Base-by-base conservation (phyloP, 1,140 invertebrate genomes). In the Tetraneura akinire region DNA sequence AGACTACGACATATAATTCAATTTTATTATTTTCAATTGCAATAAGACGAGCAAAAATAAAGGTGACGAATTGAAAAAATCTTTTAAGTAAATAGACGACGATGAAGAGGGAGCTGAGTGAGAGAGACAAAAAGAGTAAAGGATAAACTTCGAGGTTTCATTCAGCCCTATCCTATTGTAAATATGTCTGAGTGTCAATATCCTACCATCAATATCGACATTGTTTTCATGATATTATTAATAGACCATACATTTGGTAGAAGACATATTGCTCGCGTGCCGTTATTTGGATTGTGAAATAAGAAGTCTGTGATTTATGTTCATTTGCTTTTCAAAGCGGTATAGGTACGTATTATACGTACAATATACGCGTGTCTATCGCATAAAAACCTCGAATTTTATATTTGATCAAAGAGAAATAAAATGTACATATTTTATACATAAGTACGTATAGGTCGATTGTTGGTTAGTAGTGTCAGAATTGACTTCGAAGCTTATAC, bases 191-290 rank as follows among this genome's bases (percentile, higher is more conserved):
- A 45, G 64, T 23, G 64, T 45, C 32, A 45, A 42, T 68, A 37
- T 23, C n/a, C 4, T 13, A n/a, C 37, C 64, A 68, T 45, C 64
- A 16, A 21, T 42, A 45, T 42, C 1, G 21, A 47, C n/a, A 47
- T 68, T 47, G 21, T 37, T 68, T 47, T 47, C 37, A 42, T 47
- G 23, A 62, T 32, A 47, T 68, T 47, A 68, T 68, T 68, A 47
- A 68, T 47, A 37, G 66, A 47, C n/a, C 21, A 26, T 10, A 14
- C 23, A n/a, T 68, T 47, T 45, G 64, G 21, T 68, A 23, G n/a
- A n/a, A n/a, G 13, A 32, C 32, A 21, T 26, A 66, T 45, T n/a
- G 3, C 13, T 4, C 11, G 13, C 13, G n/a, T 14, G 5, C 11
- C 9, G 26, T 10, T 18, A 5, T 62, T 29, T 9, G 57, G 26